Percentiles rank a stretch among this genome's conserved stretches.
Conservation (phyloP, 2,888 invertebrate species). For the Drosophila bunnanda region DNA sequence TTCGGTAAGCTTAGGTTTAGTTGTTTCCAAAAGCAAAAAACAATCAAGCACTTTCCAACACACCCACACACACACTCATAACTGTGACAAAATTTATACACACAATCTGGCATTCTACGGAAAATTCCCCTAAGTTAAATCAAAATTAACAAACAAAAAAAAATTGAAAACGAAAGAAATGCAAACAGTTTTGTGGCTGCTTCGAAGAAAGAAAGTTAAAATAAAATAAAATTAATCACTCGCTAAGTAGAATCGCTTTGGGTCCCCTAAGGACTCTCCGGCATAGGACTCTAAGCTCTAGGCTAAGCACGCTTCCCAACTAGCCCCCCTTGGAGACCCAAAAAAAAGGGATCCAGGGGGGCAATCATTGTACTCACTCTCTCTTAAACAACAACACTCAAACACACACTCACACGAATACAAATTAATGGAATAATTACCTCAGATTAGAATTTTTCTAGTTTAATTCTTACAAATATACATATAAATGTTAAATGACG, state of each 20-base stretch:
- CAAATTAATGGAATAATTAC: constrained; percentile 82
- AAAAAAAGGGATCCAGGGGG: constrained; percentile 7
- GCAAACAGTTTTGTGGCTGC: constrained; percentile 81
- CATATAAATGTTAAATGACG: constrained; percentile 65
- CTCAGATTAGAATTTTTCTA: constrained; percentile 83
- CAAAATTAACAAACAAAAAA: constrained; percentile 34
- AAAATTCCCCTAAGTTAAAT: constrained; percentile 34
- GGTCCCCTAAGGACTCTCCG: constrained; percentile 40
- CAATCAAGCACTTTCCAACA: constrained; percentile 55
- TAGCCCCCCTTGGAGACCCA: constrained; percentile 2
- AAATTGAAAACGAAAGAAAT: constrained; percentile 43
- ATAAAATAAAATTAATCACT: constrained; percentile 29
- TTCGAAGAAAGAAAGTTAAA: constrained; percentile 45
- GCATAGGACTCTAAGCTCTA: constrained; percentile 54
- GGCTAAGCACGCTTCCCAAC: constrained; percentile 75
- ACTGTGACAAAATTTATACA: constrained; percentile 65
- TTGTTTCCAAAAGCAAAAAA: constrained; percentile 36
- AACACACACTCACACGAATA: constrained; percentile 54
- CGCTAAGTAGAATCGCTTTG: constrained; percentile 52
- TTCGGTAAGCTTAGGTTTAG: constrained; percentile 68
- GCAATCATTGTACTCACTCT: constrained; percentile 42
- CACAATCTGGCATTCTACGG: constrained; percentile 35
- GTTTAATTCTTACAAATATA: constrained; percentile 82
- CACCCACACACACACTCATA: constrained; percentile 54
- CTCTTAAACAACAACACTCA: constrained; percentile 20